phyloP scores from a whole-genome alignment of 2,113 vertebrate species.

The Mesitornis unicolor region DNA sequence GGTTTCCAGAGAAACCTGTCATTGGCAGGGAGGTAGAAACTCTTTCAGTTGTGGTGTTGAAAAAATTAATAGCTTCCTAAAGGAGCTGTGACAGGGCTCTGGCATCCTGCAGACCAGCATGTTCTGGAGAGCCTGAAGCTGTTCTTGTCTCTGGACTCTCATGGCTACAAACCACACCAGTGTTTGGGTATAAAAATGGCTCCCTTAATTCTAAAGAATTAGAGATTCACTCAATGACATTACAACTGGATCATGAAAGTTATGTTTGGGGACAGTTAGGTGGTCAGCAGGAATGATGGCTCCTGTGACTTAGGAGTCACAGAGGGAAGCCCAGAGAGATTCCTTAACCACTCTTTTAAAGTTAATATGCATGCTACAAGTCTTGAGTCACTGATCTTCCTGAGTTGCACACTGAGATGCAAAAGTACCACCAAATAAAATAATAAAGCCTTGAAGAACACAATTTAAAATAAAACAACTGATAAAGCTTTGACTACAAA shows the following conservation, averaged over 20 bases:
- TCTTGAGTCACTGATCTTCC: neutral
- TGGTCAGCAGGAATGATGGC: neutral
- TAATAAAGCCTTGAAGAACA: neutral
- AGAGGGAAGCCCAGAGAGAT: neutral
- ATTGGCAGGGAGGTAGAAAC: neutral
- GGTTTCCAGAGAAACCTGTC: neutral
- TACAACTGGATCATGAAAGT: neutral
- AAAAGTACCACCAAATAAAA: neutral
- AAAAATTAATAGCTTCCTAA: neutral
- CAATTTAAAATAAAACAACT: neutral
- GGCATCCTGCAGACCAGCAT: neutral
- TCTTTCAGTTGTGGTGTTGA: constrained; percentile 7
- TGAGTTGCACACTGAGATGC: neutral
- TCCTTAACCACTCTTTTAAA: neutral
- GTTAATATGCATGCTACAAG: accelerated
- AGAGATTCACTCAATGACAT: neutral
- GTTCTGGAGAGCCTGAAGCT: neutral
- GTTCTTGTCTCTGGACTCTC: neutral
- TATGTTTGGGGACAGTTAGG: neutral
- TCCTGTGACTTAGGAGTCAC: neutral
- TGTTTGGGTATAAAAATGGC: neutral
- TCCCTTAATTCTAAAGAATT: neutral
- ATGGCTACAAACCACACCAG: accelerated
- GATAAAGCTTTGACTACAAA: neutral
- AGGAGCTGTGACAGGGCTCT: constrained; percentile 1